These are phyloP conservation scores for Botia kubotai DNA, from an alignment of 2,797 vertebrate genomes.

Conservation along the genomic window DNA sequence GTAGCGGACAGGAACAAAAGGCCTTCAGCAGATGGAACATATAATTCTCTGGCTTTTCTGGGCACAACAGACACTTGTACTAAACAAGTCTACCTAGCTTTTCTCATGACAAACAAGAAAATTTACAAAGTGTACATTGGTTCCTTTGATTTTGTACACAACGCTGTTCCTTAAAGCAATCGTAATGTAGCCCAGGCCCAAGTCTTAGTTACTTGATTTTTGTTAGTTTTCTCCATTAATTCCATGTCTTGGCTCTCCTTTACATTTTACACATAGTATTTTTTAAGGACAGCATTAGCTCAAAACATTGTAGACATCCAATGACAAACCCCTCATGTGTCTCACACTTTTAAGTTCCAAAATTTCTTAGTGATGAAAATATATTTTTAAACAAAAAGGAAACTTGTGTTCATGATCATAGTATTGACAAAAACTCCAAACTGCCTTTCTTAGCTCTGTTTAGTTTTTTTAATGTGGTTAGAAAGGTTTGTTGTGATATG, in stretches of 20 bases:
- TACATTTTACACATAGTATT: conserved; percentile 14
- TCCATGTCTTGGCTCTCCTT: conserved; percentile 48
- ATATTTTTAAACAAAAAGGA: not conserved
- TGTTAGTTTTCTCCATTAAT: not conserved
- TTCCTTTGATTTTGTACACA: conserved; percentile 39
- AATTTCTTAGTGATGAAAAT: conserved; percentile 28
- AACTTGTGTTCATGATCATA: conserved; percentile 1
- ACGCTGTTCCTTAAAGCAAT: conserved; percentile 58
- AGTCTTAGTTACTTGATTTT: conserved; percentile 57
- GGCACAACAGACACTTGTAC: not conserved
- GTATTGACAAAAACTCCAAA: not conserved
- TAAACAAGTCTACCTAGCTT: conserved; percentile 26
- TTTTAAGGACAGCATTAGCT: conserved; percentile 16
- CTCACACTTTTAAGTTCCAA: conserved; percentile 58
- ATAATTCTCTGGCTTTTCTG: conserved; percentile 8
- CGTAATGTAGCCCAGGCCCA: conserved; percentile 54
- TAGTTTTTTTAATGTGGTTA: conserved; percentile 30
- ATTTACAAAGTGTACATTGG: conserved; percentile 62
- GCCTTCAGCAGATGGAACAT: not conserved
- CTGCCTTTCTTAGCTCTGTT: not conserved
- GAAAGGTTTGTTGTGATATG: conserved; percentile 38
- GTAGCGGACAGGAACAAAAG: conserved; percentile 81
- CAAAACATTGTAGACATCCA: conserved; percentile 54
- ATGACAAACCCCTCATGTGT: conserved; percentile 51
- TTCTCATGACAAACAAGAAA: conserved; percentile 46